These are phyloP conservation scores for Trissolcus brochymenae DNA, from an alignment of 2,888 invertebrate species.

Conservation along the genomic window DNA sequence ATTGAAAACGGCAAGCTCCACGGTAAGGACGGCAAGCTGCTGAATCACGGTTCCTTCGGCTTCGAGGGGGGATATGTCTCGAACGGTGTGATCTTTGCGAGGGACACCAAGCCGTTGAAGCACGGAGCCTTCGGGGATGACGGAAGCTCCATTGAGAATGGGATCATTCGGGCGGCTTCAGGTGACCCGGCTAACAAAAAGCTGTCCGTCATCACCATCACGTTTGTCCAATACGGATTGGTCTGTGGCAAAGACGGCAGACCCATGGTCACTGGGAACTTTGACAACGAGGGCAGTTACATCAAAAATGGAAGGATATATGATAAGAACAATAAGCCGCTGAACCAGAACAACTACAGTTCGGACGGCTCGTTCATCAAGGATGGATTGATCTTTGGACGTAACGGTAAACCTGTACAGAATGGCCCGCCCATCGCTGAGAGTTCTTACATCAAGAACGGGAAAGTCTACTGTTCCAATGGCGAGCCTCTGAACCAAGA, in stretches of 20 bases:
- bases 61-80: conserved; percentile 68
- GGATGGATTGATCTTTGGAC: conserved; percentile 67
- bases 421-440: conserved; percentile 67
- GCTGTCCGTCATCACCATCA: conserved; percentile 64
- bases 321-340: conserved; percentile 64
- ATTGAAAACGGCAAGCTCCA: conserved; percentile 70
- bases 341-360: conserved; percentile 65
- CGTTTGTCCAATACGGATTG: conserved; percentile 69
- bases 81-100: conserved; percentile 70
- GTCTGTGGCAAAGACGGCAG: conserved; percentile 69
- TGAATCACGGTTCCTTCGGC: conserved; percentile 72
- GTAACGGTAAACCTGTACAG: conserved; percentile 66
- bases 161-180: conserved; percentile 65
- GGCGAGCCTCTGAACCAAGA: conserved; percentile 70
- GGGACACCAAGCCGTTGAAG: conserved; percentile 66
- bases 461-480: conserved; percentile 66
- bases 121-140: conserved; percentile 70
- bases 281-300: conserved; percentile 67
- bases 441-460: conserved; percentile 67
- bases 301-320: conserved; percentile 70
- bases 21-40: conserved; percentile 68
- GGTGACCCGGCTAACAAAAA: conserved; percentile 68
- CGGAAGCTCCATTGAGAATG: conserved; percentile 70
- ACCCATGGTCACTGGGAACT: conserved; percentile 67
- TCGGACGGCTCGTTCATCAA: conserved; percentile 67